Conservation (phyloP, 2,113 vertebrate genomes). For the Elephas maximus region DNA sequence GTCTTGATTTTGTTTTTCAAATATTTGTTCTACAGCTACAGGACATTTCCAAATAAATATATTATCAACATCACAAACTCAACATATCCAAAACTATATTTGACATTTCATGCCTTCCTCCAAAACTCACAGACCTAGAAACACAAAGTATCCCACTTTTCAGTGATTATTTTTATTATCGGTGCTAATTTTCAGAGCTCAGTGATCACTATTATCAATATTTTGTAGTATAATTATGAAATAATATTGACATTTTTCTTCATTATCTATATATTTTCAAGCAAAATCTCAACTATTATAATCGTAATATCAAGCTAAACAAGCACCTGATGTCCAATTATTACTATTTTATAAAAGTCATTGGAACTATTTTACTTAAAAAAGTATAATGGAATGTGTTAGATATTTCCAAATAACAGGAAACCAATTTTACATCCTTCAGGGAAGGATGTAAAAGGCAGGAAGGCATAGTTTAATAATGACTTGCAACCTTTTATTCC, state of each 20-base stretch:
- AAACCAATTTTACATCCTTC: not conserved
- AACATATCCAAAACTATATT: slow-evolving; percentile 5
- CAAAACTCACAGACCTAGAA: not conserved
- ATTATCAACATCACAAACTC: slow-evolving; percentile 24
- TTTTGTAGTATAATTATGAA: not conserved
- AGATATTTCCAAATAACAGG: not conserved
- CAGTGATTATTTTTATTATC: not conserved
- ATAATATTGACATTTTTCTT: not conserved
- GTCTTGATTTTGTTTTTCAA: slow-evolving; percentile 72
- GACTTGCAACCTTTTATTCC: not conserved
- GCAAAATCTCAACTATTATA: not conserved
- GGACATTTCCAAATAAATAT: slow-evolving; percentile 56
- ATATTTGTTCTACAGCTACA: slow-evolving; percentile 70
- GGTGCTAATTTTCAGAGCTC: not conserved
- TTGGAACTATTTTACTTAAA: not conserved
- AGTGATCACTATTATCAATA: not conserved
- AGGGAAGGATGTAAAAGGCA: not conserved
- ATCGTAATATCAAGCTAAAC: not conserved
- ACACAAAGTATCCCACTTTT: not conserved
- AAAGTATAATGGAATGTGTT: not conserved
- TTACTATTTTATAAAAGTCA: slow-evolving; percentile 16
- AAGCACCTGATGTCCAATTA: not conserved
- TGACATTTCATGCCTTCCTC: not conserved
- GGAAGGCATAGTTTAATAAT: not conserved
- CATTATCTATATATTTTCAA: not conserved